These are phyloP conservation scores for Alloplasta piceator DNA, from an alignment of 2,888 invertebrate genomes.

Conservation along the genomic window DNA sequence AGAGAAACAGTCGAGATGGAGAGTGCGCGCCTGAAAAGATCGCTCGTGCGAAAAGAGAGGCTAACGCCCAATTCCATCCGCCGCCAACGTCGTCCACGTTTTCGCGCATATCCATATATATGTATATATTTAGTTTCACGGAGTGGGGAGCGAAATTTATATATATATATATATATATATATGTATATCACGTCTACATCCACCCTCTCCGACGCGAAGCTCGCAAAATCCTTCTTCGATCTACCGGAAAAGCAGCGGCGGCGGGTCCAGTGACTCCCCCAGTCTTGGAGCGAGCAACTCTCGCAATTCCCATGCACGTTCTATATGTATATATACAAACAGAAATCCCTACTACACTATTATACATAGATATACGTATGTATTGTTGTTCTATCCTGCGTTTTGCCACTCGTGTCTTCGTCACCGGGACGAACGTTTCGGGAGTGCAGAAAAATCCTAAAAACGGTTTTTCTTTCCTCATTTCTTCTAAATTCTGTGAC, in stretches of 20 bases:
- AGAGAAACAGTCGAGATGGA: constrained; percentile 46
- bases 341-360: background rate
- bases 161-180: background rate
- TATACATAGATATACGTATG: background rate
- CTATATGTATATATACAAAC: no score
- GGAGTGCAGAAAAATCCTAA: no score
- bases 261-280: constrained; percentile 60
- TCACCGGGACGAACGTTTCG: constrained; percentile 22
- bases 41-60: constrained; percentile 70
- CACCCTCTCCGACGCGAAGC: constrained; percentile 14
- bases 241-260: constrained; percentile 34
- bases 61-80: constrained; percentile 76
- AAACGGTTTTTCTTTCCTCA: no score
- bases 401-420: constrained; percentile 18
- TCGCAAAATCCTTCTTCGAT: constrained; percentile 59
- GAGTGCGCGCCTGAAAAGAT: constrained; percentile 67
- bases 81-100: constrained; percentile 14
- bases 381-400: background rate
- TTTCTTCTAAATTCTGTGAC: no score
- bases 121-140: background rate
- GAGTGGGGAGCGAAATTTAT: constrained; percentile 3
- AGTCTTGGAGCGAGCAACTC: constrained; percentile 47
- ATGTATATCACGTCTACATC: no score
- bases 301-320: constrained; percentile 11
- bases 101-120: constrained; percentile 30